Conservation (phyloP, 2,797 vertebrate genomes). For the Siniperca obscura region DNA sequence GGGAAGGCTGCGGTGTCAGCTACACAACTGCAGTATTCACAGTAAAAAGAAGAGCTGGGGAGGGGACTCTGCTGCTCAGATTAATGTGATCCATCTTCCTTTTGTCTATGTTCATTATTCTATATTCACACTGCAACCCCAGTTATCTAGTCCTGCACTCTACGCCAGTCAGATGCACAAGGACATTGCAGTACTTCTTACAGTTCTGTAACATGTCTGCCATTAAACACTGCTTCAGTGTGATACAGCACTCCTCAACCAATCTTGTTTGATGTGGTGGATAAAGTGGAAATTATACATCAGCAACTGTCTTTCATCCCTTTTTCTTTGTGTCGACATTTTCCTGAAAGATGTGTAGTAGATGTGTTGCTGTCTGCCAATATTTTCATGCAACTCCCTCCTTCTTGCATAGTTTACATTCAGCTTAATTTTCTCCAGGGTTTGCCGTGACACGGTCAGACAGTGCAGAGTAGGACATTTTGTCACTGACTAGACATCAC, state of each 20-base stretch:
- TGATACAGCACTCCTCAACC: neutral
- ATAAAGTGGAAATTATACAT: slow-evolving; percentile 9
- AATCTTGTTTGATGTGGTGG: neutral
- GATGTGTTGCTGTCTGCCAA: slow-evolving; percentile 2
- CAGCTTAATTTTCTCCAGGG: slow-evolving; percentile 32
- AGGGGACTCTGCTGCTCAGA: slow-evolving; percentile 63
- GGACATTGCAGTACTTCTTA: slow-evolving; percentile 50
- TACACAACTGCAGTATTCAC: slow-evolving; percentile 73
- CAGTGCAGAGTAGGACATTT: slow-evolving; percentile 56
- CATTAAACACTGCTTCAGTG: slow-evolving; percentile 18
- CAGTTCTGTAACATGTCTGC: neutral
- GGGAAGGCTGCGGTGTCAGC: slow-evolving; percentile 80
- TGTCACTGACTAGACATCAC: slow-evolving; percentile 56
- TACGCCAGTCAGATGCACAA: slow-evolving; percentile 56
- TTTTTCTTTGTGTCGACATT: neutral
- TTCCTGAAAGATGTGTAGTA: neutral
- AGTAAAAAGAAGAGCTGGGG: slow-evolving; percentile 43
- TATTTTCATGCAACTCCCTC: slow-evolving; percentile 44
- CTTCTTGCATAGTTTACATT: slow-evolving; percentile 36
- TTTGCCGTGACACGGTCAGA: slow-evolving; percentile 54
- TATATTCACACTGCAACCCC: slow-evolving; percentile 73
- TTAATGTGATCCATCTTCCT: slow-evolving; percentile 84
- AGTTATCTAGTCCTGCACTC: slow-evolving; percentile 61
- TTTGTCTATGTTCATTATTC: slow-evolving; percentile 81
- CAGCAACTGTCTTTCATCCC: neutral